phyloP scores from a whole-genome alignment of 2,888 invertebrate species.

The Ceratothoa steindachneri region DNA sequence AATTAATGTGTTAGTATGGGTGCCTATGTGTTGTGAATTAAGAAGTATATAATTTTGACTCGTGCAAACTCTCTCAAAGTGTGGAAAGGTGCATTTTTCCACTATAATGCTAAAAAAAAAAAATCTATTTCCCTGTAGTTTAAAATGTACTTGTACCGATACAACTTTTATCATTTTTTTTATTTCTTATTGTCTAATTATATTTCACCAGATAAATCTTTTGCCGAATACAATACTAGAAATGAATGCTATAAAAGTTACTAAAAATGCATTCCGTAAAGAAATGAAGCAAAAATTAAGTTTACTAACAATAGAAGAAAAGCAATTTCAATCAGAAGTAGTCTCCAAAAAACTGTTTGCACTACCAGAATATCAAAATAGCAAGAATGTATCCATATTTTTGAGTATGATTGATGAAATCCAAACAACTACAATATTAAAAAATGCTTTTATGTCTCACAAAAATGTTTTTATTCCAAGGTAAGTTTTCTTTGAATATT shows the following conservation, averaged over 20 bases:
- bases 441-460: background rate
- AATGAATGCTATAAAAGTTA: constrained; percentile 1
- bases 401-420: background rate
- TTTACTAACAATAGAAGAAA: background rate
- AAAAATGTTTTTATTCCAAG: constrained; percentile 1
- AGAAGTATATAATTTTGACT: too few relatives aligned
- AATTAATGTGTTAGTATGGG: too few relatives aligned
- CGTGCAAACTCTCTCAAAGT: too few relatives aligned
- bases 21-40: too few relatives aligned
- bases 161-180: too few relatives aligned
- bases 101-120: too few relatives aligned
- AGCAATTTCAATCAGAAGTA: background rate
- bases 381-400: background rate
- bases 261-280: background rate
- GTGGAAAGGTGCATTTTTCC: too few relatives aligned
- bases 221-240: too few relatives aligned
- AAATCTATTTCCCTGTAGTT: too few relatives aligned
- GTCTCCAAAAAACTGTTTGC: background rate
- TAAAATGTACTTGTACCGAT: too few relatives aligned
- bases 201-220: too few relatives aligned
- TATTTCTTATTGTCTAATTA: too few relatives aligned
- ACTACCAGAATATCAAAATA: background rate
- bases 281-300: constrained; percentile 3
- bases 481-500: background rate
- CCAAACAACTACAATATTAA: background rate